Conservation (phyloP, 1,140 invertebrate species). For the Oryctes rhinoceros region DNA sequence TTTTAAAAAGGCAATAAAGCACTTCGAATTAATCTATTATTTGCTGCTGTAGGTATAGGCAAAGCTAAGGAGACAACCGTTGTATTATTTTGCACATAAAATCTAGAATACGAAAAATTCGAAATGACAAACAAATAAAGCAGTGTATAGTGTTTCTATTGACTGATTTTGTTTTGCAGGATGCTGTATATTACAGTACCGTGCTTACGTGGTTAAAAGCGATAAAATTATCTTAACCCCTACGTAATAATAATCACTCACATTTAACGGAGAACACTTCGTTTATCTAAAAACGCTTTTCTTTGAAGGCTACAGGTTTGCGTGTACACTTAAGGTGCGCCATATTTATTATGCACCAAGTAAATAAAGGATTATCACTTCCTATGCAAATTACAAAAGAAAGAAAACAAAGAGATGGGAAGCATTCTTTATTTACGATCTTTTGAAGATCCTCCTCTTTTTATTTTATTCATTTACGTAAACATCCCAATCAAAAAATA, state of each 20-base stretch:
- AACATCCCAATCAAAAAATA: conserved; percentile 15
- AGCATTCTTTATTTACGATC: no score
- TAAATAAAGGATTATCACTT: conserved; percentile 15
- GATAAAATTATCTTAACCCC: conserved; percentile 4
- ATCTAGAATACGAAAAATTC: no score
- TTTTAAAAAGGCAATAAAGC: no score
- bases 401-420: neutral
- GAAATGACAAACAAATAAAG: no score
- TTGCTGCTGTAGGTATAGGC: no score
- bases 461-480: conserved; percentile 3
- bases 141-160: no score
- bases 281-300: neutral
- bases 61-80: no score
- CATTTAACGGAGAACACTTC: neutral
- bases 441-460: neutral
- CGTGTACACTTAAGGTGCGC: neutral
- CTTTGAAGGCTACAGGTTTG: neutral
- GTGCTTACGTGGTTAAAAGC: neutral
- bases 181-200: neutral
- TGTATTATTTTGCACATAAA: no score
- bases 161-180: no score
- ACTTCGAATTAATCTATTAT: no score
- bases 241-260: neutral
- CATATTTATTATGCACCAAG: neutral
- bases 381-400: neutral